Conservation (phyloP, 2,113 vertebrate species). For the Phylloscopus trochiloides region DNA sequence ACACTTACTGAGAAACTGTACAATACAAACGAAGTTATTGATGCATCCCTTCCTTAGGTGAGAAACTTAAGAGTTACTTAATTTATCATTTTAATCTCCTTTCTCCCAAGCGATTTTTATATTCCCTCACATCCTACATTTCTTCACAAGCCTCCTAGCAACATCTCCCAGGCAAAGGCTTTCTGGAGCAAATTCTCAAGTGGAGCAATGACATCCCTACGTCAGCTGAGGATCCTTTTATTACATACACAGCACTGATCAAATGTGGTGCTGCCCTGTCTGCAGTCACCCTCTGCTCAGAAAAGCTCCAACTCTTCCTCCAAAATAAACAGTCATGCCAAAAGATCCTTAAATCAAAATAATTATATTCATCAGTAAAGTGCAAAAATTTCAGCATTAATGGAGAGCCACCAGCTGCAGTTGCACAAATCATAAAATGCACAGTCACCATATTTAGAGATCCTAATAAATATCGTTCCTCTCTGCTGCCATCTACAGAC, state of each 20-base stretch:
- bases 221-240: neutral
- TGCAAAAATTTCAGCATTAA: neutral
- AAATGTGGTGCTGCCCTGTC: neutral
- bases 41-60: neutral
- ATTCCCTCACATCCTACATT: neutral
- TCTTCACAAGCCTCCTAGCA: conserved; percentile 18
- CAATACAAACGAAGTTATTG: neutral
- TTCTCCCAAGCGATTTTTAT: neutral
- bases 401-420: neutral
- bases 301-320: neutral
- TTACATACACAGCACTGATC: neutral
- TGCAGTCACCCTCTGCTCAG: neutral
- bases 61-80: neutral
- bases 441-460: neutral
- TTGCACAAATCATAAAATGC: neutral
- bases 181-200: neutral
- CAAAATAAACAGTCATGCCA: neutral
- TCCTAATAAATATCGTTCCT: neutral
- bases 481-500: conserved; percentile 52
- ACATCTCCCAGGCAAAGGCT: neutral
- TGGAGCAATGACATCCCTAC: neutral
- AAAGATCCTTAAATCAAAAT: neutral
- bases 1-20: neutral
- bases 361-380: neutral
- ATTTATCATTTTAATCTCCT: neutral